Percentiles rank a stretch among this genome's conserved stretches.
Evolutionary conservation across 2,797 vertebrate genomes (phyloP).

Genomic region (Lepus oiostolus): DNA sequence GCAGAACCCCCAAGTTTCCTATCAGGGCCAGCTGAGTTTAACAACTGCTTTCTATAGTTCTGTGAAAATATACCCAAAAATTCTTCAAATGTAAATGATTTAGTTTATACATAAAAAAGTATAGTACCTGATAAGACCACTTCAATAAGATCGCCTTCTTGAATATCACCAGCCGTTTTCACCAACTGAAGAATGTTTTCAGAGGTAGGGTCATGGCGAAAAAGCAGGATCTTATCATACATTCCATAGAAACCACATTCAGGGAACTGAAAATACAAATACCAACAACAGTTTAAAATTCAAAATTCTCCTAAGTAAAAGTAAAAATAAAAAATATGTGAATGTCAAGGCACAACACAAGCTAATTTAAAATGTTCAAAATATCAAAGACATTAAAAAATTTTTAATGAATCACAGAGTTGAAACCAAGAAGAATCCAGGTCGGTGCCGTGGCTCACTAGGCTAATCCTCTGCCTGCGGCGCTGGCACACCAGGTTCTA

Average conservation of each 20-base stretch:
- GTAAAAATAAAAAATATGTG: slow-evolving; percentile 51
- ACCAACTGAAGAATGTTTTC: slow-evolving; percentile 98
- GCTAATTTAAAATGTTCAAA: neutral
- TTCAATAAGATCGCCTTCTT: slow-evolving; percentile 97
- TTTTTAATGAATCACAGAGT: neutral
- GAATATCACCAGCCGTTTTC: slow-evolving; percentile 95
- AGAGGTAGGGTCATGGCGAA: slow-evolving; percentile 94
- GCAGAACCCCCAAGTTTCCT: neutral
- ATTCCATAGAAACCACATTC: slow-evolving; percentile 98
- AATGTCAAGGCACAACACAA: slow-evolving; percentile 44
- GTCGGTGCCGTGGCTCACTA: too few relatives aligned
- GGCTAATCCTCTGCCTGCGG: too few relatives aligned
- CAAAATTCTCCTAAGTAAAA: slow-evolving; percentile 43
- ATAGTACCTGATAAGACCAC: slow-evolving; percentile 96
- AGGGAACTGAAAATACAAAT: slow-evolving; percentile 93
- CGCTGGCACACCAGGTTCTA: too few relatives aligned
- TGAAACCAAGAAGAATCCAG: neutral
- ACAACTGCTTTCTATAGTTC: neutral
- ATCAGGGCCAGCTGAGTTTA: neutral
- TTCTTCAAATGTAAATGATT: slow-evolving; percentile 41
- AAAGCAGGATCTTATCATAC: slow-evolving; percentile 98
- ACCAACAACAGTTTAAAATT: slow-evolving; percentile 49
- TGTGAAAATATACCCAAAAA: neutral
- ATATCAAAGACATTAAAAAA: neutral
- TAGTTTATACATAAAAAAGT: neutral